A percentile compares a stretch with the other conserved stretches of the same genome.
Evolutionary conservation across 2,888 invertebrate genomes (phyloP).

Genomic region (Pheosia gnoma): DNA sequence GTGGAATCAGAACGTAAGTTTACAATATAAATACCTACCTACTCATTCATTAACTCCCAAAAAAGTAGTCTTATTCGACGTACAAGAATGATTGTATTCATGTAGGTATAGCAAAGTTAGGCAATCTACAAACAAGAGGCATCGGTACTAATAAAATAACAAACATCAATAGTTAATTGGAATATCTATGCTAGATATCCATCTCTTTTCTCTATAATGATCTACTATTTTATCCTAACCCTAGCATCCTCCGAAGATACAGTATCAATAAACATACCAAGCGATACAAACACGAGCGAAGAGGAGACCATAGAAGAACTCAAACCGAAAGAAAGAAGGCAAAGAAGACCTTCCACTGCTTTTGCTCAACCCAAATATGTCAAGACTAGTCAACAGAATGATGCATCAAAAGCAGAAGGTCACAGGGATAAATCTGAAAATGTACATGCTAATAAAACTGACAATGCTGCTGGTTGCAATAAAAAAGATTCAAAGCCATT

Average conservation of each 20-base stretch:
- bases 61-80: too few species aligned
- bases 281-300: slow-evolving; percentile 42
- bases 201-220: too few species aligned
- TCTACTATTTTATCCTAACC: slow-evolving; percentile 18
- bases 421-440: neutral
- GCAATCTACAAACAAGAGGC: too few species aligned
- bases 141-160: too few species aligned
- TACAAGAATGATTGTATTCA: too few species aligned
- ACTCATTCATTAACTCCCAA: neutral
- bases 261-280: slow-evolving; percentile 52
- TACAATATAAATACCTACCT: neutral
- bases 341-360: slow-evolving; percentile 36
- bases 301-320: slow-evolving; percentile 39
- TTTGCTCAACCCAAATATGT: slow-evolving; percentile 6
- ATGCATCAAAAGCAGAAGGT: neutral
- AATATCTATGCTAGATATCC: neutral
- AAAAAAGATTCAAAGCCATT: slow-evolving; percentile 11
- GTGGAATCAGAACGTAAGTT: slow-evolving; percentile 59
- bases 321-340: slow-evolving; percentile 19
- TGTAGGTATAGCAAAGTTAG: too few species aligned
- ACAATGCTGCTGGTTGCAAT: neutral
- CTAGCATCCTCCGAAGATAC: slow-evolving; percentile 64
- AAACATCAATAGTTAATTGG: neutral
- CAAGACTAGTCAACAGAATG: neutral
- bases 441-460: neutral